Evolutionary conservation across 2,113 vertebrate genomes (phyloP).

Genomic region (Balaeniceps rex): DNA sequence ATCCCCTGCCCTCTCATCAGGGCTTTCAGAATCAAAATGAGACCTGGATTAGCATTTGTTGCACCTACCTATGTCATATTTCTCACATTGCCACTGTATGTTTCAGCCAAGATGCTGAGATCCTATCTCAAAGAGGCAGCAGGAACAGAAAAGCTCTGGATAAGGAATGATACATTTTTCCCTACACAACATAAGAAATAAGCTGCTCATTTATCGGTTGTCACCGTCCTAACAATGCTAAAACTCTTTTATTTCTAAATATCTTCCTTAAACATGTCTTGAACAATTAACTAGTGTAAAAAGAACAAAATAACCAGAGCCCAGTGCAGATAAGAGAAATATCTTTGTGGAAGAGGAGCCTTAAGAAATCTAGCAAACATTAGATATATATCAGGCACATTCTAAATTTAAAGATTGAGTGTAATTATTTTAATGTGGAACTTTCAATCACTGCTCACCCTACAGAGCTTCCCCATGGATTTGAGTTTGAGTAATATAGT

Average conservation of each 20-base stretch:
- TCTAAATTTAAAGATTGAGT: constrained; percentile 38
- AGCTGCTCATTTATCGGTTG: neutral
- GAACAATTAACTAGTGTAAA: neutral
- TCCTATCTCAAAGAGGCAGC: neutral
- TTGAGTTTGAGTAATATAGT: constrained; percentile 47
- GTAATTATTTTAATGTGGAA: constrained; percentile 57
- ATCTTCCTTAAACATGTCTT: neutral
- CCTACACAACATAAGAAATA: neutral
- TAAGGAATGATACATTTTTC: neutral
- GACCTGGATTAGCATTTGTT: neutral
- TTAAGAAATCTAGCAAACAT: neutral
- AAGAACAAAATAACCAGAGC: neutral
- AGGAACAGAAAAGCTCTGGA: neutral
- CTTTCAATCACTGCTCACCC: constrained; percentile 51
- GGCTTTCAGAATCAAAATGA: neutral
- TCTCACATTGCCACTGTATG: neutral
- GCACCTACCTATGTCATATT: neutral
- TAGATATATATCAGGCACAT: neutral
- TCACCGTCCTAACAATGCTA: neutral
- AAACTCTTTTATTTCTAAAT: neutral
- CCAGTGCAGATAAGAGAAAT: neutral
- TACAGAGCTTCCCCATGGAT: constrained; percentile 24
- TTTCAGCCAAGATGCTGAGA: neutral
- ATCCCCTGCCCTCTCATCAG: neutral
- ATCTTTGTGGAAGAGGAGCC: neutral